A percentile compares a stretch with the other conserved stretches of the same genome.
These are phyloP conservation scores for Parthenolecanium corni DNA, from an alignment of 2,888 invertebrate genomes.

Conservation along the genomic window DNA sequence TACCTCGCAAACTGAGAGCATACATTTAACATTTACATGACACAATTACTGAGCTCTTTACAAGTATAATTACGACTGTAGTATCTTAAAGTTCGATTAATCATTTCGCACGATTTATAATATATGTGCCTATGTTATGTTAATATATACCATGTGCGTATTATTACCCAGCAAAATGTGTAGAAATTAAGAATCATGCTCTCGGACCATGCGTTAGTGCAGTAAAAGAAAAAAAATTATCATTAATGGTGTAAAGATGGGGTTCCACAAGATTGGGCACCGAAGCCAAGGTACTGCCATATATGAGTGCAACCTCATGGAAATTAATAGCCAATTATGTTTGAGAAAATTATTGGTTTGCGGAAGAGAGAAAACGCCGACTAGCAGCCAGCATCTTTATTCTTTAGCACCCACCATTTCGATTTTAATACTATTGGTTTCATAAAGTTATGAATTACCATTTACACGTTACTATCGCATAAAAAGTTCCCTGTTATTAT, in stretches of 20 bases:
- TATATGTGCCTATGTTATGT: background rate
- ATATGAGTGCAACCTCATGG: constrained; percentile 5
- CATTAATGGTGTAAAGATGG: too few relatives aligned
- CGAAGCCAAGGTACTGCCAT: background rate
- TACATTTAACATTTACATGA: constrained; percentile 4
- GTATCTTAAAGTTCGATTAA: constrained; percentile 17
- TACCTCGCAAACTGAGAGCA: too few relatives aligned
- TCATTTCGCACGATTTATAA: constrained; percentile 16
- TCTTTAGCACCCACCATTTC: constrained; percentile 18
- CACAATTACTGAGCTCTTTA: constrained; percentile 1
- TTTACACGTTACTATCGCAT: constrained; percentile 10
- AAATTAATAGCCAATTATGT: constrained; percentile 24
- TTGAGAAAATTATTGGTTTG: constrained; percentile 21
- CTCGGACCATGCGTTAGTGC: background rate
- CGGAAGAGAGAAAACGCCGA: constrained; percentile 13
- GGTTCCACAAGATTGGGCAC: too few relatives aligned
- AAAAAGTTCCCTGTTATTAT: constrained; percentile 18
- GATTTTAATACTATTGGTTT: constrained; percentile 12
- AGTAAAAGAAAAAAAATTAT: background rate
- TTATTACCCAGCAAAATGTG: too few relatives aligned
- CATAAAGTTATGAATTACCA: constrained; percentile 14
- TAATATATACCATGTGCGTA: background rate
- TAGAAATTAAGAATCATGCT: too few relatives aligned
- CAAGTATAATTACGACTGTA: constrained; percentile 15
- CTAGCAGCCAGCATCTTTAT: background rate